Evolutionary conservation across 2,113 vertebrate genomes (phyloP), one percentile per base, ranked within the genome.

Genomic region (Falcunculus frontatus): DNA sequence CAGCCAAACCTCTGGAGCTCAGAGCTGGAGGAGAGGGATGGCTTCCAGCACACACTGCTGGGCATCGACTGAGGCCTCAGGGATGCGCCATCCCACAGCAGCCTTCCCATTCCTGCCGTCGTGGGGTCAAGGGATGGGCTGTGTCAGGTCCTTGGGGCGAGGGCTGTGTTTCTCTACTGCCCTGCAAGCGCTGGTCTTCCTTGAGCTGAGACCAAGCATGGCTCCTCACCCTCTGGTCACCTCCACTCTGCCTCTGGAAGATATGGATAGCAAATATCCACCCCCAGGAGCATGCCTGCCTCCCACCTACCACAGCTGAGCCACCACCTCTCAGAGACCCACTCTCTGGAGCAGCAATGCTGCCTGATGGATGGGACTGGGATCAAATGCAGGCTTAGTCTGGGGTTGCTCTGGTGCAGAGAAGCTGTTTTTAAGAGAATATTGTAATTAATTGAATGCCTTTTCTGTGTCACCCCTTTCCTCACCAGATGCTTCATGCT

Each of bases 101-200:
- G 16, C 5, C 0, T 70, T 49, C 59, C 74, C 42, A 37, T 82
- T 81, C 42, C 68, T 70, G 18, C 19, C 7, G 2, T 32, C 0
- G 0, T 1, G 3, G 37, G n/a, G 26, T 21, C 44, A 17, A 6
- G 27, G 3, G 2, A 64, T 7, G 33, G 47, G 30, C 49, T 79
- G 33, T 4, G 2, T 8, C 57, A 32, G 13, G 29, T 57, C 47
- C 42, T 39, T 6, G 14, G 23, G 29, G 18, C 0, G 0, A 78
- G 37, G 25, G 29, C 52, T 3, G 1, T 56, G 49, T 22, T 29
- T 82, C 55, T 53, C 59, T 50, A 4, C 47, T 57, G 23, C 29
- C 35, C 76, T 89, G 59, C 37, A 47, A 64, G 37, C 5, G 1
- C 32, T 49, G 17, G 2, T 57, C 41, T 84, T 56, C 52, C 46